Conservation (phyloP, 2,888 invertebrate species). For the Danaus chrysippus region DNA sequence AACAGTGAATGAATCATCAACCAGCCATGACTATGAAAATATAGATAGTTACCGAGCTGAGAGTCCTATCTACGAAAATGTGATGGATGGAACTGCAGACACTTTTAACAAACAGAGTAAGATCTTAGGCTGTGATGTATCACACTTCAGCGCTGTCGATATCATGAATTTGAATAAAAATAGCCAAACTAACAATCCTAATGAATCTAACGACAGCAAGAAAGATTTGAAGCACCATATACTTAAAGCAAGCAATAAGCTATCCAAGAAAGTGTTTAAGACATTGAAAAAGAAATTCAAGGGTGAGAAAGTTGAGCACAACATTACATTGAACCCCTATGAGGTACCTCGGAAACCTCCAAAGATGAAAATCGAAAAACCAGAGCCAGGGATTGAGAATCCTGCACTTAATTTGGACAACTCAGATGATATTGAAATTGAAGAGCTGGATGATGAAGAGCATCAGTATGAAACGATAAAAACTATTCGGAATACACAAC, state of each 20-base stretch:
- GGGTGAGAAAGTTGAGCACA: slow-evolving; percentile 56
- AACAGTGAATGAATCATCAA: slow-evolving; percentile 61
- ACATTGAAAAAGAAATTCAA: slow-evolving; percentile 70
- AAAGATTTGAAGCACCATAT: slow-evolving; percentile 58
- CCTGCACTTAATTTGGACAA: slow-evolving; percentile 66
- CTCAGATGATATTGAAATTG: slow-evolving; percentile 72
- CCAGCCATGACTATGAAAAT: slow-evolving; percentile 63
- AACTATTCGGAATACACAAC: slow-evolving; percentile 62
- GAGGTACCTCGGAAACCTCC: slow-evolving; percentile 66
- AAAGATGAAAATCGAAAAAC: slow-evolving; percentile 50
- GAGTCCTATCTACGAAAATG: slow-evolving; percentile 67
- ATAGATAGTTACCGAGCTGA: slow-evolving; percentile 59
- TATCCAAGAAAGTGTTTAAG: slow-evolving; percentile 69
- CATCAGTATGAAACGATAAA: slow-evolving; percentile 70
- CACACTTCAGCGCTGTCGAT: slow-evolving; percentile 64
- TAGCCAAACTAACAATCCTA: slow-evolving; percentile 47
- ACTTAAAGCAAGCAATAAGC: slow-evolving; percentile 61
- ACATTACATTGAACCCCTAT: slow-evolving; percentile 62
- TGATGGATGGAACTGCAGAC: slow-evolving; percentile 48
- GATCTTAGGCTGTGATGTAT: slow-evolving; percentile 69
- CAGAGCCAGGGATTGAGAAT: slow-evolving; percentile 69
- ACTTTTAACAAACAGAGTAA: slow-evolving; percentile 69
- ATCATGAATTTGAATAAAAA: slow-evolving; percentile 69
- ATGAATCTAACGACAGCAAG: slow-evolving; percentile 60
- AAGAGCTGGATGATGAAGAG: slow-evolving; percentile 54